Evolutionary conservation across 64 coral and sea anemone species (phyloP), one percentile per base, ranked within the genome.

Genomic region (Montipora foliosa): DNA sequence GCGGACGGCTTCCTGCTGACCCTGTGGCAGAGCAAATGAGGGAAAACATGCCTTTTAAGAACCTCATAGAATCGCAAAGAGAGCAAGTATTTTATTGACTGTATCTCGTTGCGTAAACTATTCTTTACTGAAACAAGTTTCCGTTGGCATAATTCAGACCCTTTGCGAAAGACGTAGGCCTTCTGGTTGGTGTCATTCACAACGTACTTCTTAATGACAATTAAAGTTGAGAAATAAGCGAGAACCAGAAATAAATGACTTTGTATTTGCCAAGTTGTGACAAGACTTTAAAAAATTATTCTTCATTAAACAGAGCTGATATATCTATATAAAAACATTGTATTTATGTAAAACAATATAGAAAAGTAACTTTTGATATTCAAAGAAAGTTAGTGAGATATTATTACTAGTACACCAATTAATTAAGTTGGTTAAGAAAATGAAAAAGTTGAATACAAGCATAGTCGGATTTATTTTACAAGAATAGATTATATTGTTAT

Each of bases 11-110:
- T 8, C 11, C 71, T 20, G 25, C 50, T 12, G 89, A 87, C 7
- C 50, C 19, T 2, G 85, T 72, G 8, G 80, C 75, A 57, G 91
- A 91, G 16, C 91, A 96, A 81, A 91, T 88, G 45, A 83, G 89
- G 64, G 92, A 93, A 22, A 96, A 91, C 17, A 82, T 96, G 81
- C 95, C 95, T 24, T 96, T 96, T 74, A 96, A 96, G 17, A 96
- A 76, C 60, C 87, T 96, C n/a, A 55, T 96, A 47, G 95, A 94
- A 16, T 62, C 93, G 48, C 81, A 96, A 44, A 90, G 91, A 67
- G 92, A 96, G 37, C 92, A 96, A 87, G 67, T 89, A 5, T 94
- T 90, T 90, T 96, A 96, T 89, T 96, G 47, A 96, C 76, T 76
- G 22, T 76, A 86, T 37, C 37, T 37, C 37, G 52, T 7, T 55